Percentiles rank a stretch among this genome's conserved stretches.
phyloP scores from a whole-genome alignment of 2,113 vertebrate genomes.

The Psammodynastes pulverulentus region DNA sequence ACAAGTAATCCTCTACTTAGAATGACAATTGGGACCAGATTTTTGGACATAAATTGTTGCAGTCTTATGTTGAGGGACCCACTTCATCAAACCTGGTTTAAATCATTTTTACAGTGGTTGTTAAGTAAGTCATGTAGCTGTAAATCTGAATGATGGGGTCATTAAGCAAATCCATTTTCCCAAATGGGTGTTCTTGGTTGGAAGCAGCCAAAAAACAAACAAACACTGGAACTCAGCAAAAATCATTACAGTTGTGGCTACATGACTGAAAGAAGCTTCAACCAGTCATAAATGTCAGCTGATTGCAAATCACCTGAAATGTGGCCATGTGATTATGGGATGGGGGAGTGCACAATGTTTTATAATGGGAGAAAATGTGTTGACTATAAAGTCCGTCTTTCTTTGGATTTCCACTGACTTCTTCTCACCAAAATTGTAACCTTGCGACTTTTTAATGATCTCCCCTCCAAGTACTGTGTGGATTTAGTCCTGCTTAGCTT shows the following conservation, averaged over 20 bases:
- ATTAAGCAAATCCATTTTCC: background rate
- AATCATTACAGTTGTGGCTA: background rate
- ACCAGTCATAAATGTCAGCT: background rate
- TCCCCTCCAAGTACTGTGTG: background rate
- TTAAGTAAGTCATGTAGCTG: background rate
- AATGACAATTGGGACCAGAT: too few species aligned
- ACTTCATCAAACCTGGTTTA: background rate
- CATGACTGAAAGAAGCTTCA: background rate
- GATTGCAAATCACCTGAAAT: background rate
- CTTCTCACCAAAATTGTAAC: background rate
- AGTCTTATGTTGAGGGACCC: background rate
- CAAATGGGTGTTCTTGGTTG: background rate
- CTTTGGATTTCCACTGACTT: background rate
- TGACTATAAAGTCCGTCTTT: background rate
- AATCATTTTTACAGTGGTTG: background rate
- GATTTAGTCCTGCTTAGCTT: background rate
- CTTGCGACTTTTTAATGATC: background rate
- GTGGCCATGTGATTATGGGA: background rate
- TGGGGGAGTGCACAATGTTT: background rate
- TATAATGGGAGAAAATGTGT: background rate
- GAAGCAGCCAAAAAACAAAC: background rate
- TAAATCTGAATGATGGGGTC: background rate
- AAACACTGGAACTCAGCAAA: background rate
- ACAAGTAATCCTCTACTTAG: too few species aligned
- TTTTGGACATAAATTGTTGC: background rate